Base-by-base conservation (phyloP, 2,113 vertebrate species). In the Cnemophilus loriae region DNA sequence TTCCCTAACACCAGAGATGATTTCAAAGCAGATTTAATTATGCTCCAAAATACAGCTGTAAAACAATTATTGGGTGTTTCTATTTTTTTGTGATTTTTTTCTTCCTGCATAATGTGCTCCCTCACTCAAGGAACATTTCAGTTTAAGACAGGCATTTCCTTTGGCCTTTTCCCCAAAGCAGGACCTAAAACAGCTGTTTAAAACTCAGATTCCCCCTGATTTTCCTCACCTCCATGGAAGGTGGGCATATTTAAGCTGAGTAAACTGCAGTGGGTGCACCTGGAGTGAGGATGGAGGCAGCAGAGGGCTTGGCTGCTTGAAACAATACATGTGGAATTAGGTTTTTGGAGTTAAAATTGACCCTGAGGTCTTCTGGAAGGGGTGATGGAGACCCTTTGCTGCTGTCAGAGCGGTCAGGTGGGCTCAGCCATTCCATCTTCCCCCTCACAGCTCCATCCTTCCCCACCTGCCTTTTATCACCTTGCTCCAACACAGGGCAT, bases 1-100 rank as follows among this genome's bases (percentile, higher is more conserved):
- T 55, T 93, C 80, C 87, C 65, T 95, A 93, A 93, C 79, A 77
- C 56, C 71, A 63, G 64, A 94, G 71, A 42, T 89, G 7, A 79
- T 84, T 87, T 93, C 87, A 71, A 74, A 87, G 57, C 83, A 30
- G 67, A 83, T 88, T 97, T 96, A 93, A 96, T 65, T 64, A 16
- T 75, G 80, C 64, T 97, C 91, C 32, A 46, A 95, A 97, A 97
- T 97, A 97, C 92, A 97, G 71, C 44, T 94, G 6, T 87, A 26
- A 93, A 93, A 87, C 67, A n/a, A 20, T 65, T 71, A 46, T 35
- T 44, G 81, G 14, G 13, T 83, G 41, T 23, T 91, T n/a, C 24
- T 61, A 64, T 57, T 65, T 42, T 52, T 18, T 17, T 6, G 27
- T 73, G 49, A 1, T 2, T 28, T 69, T 70, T 56, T n/a, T 33